Conservation (phyloP, 1,140 invertebrate species). For the Andrena cerasifolii region DNA sequence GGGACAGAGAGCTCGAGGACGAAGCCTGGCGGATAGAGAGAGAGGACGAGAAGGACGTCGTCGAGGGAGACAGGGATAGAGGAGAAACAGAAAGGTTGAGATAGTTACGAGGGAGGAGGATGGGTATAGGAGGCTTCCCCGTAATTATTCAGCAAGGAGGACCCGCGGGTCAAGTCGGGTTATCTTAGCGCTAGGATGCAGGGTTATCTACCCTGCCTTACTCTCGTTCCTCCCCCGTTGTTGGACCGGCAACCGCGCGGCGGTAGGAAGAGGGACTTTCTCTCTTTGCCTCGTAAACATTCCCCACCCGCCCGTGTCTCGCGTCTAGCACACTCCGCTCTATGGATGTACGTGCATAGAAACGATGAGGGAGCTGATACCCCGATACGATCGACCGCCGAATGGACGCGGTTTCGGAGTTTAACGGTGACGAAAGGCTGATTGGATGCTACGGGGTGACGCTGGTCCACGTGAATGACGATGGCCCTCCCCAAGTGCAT, state of each 20-base stretch:
- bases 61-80: conserved; percentile 4
- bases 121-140: conserved; percentile 70
- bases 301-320: conserved; percentile 47
- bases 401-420: conserved; percentile 26
- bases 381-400: conserved; percentile 32
- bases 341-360: conserved; percentile 40
- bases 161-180: conserved; percentile 80
- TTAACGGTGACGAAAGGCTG: conserved; percentile 21
- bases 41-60: conserved; percentile 28
- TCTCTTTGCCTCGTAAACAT: conserved; percentile 61
- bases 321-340: conserved; percentile 45
- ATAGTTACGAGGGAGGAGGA: conserved; percentile 49
- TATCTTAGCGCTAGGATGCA: conserved; percentile 80
- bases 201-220: conserved; percentile 74
- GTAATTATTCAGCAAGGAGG: conserved; percentile 81
- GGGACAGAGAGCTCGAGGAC: conserved; percentile 25
- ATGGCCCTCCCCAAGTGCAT: background rate
- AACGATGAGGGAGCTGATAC: conserved; percentile 3
- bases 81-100: conserved; percentile 37
- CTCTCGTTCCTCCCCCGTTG: conserved; percentile 71
- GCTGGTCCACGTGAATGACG: background rate
- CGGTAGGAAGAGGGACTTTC: conserved; percentile 41
- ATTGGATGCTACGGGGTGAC: conserved; percentile 1
- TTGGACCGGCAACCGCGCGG: conserved; percentile 44
- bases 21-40: background rate